These are phyloP conservation scores for Hypotaenidia okinawae DNA, from an alignment of 2,797 vertebrate species.

Conservation along the genomic window DNA sequence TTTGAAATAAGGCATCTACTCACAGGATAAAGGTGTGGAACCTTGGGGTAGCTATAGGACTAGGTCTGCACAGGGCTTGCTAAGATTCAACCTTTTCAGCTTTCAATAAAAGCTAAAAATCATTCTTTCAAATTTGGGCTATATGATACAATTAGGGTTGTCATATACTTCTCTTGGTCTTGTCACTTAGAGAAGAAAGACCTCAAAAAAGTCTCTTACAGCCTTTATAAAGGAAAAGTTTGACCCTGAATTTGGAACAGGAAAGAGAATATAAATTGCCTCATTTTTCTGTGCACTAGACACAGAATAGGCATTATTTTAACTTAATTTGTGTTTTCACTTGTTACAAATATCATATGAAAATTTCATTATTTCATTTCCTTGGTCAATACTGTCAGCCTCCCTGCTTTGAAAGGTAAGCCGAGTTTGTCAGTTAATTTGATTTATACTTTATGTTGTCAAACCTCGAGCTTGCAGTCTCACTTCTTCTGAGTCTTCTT, in stretches of 20 bases:
- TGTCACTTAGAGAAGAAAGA: background rate
- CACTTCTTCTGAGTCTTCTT: background rate
- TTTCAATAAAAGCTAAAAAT: background rate
- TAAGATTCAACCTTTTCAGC: background rate
- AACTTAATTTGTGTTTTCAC: background rate
- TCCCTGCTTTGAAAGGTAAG: background rate
- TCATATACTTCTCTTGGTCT: background rate
- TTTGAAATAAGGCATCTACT: conserved; percentile 8
- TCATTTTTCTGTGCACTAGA: background rate
- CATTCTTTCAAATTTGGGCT: background rate
- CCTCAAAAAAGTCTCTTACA: background rate
- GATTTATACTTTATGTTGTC: background rate
- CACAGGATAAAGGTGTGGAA: background rate
- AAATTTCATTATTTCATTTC: background rate
- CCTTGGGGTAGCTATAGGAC: background rate
- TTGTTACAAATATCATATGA: background rate
- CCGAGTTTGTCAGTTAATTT: background rate
- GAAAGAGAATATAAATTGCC: background rate
- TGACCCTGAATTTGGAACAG: background rate
- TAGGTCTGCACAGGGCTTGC: background rate
- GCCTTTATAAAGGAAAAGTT: background rate
- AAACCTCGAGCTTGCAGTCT: background rate
- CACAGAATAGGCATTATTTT: background rate
- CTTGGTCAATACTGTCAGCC: background rate
- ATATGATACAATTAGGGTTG: background rate